A percentile compares a stretch with the other conserved stretches of the same genome.
Evolutionary conservation across 2,797 vertebrate genomes (phyloP).

Genomic region (Coluber constrictor): DNA sequence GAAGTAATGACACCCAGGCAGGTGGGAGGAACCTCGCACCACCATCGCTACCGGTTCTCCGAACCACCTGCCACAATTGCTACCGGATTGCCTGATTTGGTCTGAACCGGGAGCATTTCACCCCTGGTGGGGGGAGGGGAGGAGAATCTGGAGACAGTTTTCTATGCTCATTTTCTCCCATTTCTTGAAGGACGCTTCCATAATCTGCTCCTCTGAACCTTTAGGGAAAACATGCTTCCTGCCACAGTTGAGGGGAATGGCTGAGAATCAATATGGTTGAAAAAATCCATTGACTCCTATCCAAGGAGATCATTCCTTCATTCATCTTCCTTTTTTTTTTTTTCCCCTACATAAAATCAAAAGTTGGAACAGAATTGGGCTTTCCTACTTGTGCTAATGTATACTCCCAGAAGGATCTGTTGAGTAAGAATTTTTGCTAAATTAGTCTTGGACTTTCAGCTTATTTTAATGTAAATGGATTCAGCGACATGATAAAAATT

Average conservation of each 20-base stretch:
- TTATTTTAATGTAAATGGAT: not conserved
- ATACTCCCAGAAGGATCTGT: not conserved
- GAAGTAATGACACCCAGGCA: too few species aligned
- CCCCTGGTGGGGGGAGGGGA: not conserved
- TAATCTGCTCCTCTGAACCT: not conserved
- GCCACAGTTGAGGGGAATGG: not conserved
- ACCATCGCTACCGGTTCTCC: too few species aligned
- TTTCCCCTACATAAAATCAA: not conserved
- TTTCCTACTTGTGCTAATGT: slow-evolving; percentile 28
- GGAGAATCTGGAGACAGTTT: not conserved
- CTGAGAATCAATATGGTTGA: not conserved
- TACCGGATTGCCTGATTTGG: too few species aligned
- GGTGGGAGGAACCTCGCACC: too few species aligned
- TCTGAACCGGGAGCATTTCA: too few species aligned
- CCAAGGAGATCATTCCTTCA: not conserved
- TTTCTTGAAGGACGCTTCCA: not conserved
- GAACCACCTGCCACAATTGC: too few species aligned
- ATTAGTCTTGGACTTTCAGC: not conserved
- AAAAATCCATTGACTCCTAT: not conserved
- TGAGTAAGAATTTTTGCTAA: slow-evolving; percentile 34
- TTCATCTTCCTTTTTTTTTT: not conserved
- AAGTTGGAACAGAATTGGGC: not conserved
- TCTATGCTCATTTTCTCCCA: not conserved
- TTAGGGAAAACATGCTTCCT: not conserved
- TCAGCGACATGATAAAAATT: accelerated